Evolutionary conservation across 2,113 vertebrate genomes (phyloP), one percentile per base, ranked within the genome.

Genomic region (Macquaria ambigua): DNA sequence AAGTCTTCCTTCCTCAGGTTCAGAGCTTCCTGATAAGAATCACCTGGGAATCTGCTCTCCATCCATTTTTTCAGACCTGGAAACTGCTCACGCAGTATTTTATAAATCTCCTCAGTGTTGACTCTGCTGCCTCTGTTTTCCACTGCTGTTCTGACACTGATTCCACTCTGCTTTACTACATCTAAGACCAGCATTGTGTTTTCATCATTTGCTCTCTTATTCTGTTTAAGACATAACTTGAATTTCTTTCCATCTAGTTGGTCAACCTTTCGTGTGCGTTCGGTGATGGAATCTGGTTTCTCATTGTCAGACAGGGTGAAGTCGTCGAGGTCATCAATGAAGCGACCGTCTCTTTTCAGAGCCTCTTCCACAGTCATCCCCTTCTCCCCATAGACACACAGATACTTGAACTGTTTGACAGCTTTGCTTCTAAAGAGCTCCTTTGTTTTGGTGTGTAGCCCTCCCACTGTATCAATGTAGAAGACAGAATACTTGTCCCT

Each of bases 301-400:
- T 41, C 0, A 5, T 77, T 84, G 41, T 88, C 15, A 3, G 55
- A 20, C 69, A 88, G 58, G 1, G 1, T 0, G 52, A 79, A 90
- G 5, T 25, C 0, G 0, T 2, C 3, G 0, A 88, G n/a, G 0
- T 76, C 8, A 7, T 81, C 31, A 31, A 37, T 20, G 61, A 90
- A 90, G 72, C 86, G 79, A 23, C 88, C 21, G 14, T 92, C 90
- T 77, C 0, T 55, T 11, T 25, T 20, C 31, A 90, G 67, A 74
- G 81, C 78, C 1, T 90, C 75, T 15, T 53, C 2, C 23, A 92
- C 79, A 31, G 72, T 88, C 21, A 43, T 85, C 3, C 23, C 81
- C 59, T 82, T 84, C n/a, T 77, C 23, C 23, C 67, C 90, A 16
- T 87, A 92, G 9, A 92, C 75, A 52, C 68, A 69, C 12, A 88